Percentiles rank a stretch among this genome's conserved stretches.
These are phyloP conservation scores for Periophthalmodon schlosseri DNA, from an alignment of 2,113 vertebrate genomes.

Conservation along the genomic window DNA sequence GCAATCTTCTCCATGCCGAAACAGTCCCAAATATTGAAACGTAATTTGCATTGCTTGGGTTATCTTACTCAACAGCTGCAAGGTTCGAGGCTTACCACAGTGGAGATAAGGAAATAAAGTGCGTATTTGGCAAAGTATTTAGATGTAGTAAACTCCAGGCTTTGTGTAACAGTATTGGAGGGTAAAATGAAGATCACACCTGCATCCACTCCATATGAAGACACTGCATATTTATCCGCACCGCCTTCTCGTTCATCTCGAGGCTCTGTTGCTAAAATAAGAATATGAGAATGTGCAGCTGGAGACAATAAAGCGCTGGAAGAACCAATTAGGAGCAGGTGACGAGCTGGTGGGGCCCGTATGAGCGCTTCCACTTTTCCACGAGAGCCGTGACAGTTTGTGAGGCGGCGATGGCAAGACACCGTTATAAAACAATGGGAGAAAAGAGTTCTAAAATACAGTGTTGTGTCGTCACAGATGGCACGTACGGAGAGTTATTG, in stretches of 20 bases:
- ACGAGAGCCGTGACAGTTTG: conserved; percentile 73
- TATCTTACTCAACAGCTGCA: conserved; percentile 41
- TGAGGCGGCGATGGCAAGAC: conserved; percentile 58
- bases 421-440: conserved; percentile 54
- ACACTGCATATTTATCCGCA: conserved; percentile 41
- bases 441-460: background rate
- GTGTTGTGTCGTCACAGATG: background rate
- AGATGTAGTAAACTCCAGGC: conserved; percentile 31
- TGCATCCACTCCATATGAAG: conserved; percentile 34
- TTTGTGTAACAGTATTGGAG: background rate
- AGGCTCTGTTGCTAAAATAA: conserved; percentile 60
- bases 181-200: conserved; percentile 20
- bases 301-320: conserved; percentile 77
- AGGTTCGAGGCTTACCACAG: conserved; percentile 36
- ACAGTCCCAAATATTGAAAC: conserved; percentile 54
- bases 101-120: conserved; percentile 54
- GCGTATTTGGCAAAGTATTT: conserved; percentile 41
- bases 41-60: conserved; percentile 45
- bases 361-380: conserved; percentile 72
- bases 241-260: conserved; percentile 28
- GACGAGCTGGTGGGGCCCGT: conserved; percentile 71
- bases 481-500: background rate
- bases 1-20: conserved; percentile 53
- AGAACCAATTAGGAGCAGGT: conserved; percentile 77
- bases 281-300: conserved; percentile 71